phyloP scores from a whole-genome alignment of 2,797 vertebrate species.

The Lutjanus argentimaculatus region DNA sequence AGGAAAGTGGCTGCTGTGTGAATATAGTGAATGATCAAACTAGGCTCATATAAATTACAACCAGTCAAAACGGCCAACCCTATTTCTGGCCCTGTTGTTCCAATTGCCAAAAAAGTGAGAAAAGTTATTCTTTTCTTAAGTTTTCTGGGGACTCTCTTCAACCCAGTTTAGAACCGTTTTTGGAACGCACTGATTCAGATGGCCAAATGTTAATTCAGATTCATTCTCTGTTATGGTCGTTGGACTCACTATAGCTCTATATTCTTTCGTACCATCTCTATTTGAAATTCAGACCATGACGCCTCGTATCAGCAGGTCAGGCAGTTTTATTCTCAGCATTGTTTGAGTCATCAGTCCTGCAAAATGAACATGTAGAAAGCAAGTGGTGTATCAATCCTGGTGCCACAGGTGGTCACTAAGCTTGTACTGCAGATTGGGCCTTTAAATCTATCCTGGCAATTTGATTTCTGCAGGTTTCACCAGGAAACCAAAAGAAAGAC shows the following conservation, averaged over 20 bases:
- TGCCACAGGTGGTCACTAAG: slow-evolving; percentile 43
- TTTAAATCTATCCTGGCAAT: slow-evolving; percentile 46
- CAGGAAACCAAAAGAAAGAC: slow-evolving; percentile 29
- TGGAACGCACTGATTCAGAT: background rate
- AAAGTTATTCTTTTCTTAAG: too few relatives aligned
- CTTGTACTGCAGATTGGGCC: slow-evolving; percentile 23
- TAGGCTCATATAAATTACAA: too few relatives aligned
- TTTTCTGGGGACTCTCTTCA: too few relatives aligned
- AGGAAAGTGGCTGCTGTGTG: too few relatives aligned
- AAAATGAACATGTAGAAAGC: slow-evolving; percentile 16
- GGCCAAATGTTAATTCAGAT: background rate
- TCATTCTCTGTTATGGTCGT: background rate
- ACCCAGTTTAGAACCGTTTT: too few relatives aligned
- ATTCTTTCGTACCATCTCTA: background rate
- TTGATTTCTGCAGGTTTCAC: slow-evolving; percentile 32
- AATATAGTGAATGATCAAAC: too few relatives aligned
- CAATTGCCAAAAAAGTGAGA: too few relatives aligned
- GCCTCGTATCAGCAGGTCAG: slow-evolving; percentile 3
- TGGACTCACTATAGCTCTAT: background rate
- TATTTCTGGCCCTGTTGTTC: too few relatives aligned
- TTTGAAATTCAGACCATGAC: background rate
- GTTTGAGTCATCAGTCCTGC: slow-evolving; percentile 31
- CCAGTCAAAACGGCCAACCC: too few relatives aligned
- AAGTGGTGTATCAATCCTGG: slow-evolving; percentile 1
- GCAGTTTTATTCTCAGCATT: background rate